Evolutionary conservation across 2,797 vertebrate species (phyloP).

Genomic region (Malurus splendens): DNA sequence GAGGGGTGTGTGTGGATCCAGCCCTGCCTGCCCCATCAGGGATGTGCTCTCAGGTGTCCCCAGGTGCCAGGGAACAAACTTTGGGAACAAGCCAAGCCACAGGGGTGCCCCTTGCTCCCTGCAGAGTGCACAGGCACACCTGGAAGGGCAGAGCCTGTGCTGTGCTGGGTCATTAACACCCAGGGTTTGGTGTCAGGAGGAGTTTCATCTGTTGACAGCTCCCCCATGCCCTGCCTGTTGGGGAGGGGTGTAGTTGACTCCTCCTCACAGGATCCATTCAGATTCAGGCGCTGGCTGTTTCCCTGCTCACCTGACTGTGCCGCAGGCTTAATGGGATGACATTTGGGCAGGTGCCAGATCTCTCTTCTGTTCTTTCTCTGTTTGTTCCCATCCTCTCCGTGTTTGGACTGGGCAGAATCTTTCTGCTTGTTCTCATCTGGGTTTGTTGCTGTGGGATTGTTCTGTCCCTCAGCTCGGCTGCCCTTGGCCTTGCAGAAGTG

Average conservation of each 20-base stretch:
- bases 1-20: neutral
- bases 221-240: neutral
- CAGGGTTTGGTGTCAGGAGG: neutral
- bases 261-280: neutral
- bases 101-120: neutral
- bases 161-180: neutral
- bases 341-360: conserved; percentile 36
- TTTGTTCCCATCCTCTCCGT: conserved; percentile 8
- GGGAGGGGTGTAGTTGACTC: neutral
- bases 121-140: neutral
- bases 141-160: neutral
- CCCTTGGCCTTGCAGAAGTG: neutral
- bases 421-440: conserved; percentile 16
- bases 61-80: rapidly evolving
- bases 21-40: neutral
- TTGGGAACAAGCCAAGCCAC: neutral
- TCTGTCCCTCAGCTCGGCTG: neutral
- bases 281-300: neutral
- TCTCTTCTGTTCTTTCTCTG: conserved; percentile 28
- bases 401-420: conserved; percentile 14
- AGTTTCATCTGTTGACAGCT: neutral
- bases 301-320: conserved; percentile 47
- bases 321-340: conserved; percentile 48
- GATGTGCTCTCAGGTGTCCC: rapidly evolving
- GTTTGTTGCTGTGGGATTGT: neutral